Conservation (phyloP, 2,113 vertebrate species). For the Stercorarius parasiticus region DNA sequence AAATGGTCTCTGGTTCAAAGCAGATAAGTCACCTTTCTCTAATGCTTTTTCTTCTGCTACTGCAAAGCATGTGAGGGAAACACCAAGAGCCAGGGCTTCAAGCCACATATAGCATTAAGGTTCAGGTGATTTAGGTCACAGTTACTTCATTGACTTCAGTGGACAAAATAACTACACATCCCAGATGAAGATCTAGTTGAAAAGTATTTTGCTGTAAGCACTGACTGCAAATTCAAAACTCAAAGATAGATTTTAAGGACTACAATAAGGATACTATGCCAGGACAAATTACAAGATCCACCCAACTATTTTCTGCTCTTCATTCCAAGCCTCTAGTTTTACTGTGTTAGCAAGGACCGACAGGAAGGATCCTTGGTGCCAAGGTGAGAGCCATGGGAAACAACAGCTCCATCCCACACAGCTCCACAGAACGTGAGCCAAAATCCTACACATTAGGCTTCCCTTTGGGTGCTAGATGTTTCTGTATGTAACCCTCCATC, state of each 20-base stretch:
- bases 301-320: not conserved
- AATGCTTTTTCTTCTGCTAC: not conserved
- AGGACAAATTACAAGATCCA: not conserved
- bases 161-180: not conserved
- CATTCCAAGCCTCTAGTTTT: not conserved
- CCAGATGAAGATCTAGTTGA: not conserved
- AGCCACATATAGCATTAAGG: not conserved
- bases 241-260: not conserved
- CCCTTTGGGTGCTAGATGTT: not conserved
- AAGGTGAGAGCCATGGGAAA: not conserved
- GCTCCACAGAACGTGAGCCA: not conserved
- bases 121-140: not conserved
- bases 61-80: not conserved
- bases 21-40: not conserved
- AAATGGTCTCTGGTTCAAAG: not conserved
- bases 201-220: not conserved
- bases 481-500: not conserved
- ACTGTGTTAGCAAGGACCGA: rapidly evolving
- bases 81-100: not conserved
- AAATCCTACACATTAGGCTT: not conserved
- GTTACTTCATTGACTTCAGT: not conserved
- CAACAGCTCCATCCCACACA: not conserved
- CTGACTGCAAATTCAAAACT: not conserved
- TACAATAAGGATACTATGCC: not conserved
- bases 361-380: not conserved